A percentile compares a stretch with the other conserved stretches of the same genome.
Evolutionary conservation across 2,797 vertebrate species (phyloP).

Genomic region (Poeciliopsis paucimaculata): DNA sequence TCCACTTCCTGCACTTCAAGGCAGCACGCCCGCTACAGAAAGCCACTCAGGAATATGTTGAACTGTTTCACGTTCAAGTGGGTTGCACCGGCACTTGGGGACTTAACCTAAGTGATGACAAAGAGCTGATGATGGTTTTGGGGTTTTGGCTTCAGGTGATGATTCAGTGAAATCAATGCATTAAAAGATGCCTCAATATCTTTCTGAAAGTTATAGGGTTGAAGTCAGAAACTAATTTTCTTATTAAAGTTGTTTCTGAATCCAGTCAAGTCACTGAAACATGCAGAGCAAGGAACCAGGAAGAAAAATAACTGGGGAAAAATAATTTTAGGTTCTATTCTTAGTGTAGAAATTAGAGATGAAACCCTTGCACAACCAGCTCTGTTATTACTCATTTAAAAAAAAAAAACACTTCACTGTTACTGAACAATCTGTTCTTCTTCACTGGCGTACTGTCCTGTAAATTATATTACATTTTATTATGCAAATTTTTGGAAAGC

Average conservation of each 20-base stretch:
- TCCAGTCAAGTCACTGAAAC: background rate
- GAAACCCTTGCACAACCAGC: background rate
- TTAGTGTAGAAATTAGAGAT: background rate
- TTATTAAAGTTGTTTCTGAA: background rate
- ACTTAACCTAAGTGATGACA: constrained; percentile 29
- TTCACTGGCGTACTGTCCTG: no score
- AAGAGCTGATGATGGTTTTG: constrained; percentile 2
- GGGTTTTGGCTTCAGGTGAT: background rate
- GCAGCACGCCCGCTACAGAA: constrained; percentile 23
- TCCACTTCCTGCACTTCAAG: constrained; percentile 45
- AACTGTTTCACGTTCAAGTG: constrained; percentile 34
- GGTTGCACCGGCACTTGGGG: constrained; percentile 9
- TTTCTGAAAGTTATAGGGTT: background rate
- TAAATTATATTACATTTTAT: no score
- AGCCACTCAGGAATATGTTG: constrained; percentile 36
- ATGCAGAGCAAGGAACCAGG: background rate
- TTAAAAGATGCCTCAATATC: background rate
- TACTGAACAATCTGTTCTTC: no score
- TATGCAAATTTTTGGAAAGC: no score
- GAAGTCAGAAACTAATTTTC: background rate
- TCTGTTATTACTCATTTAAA: no score
- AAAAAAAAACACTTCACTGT: no score
- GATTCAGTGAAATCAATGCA: background rate
- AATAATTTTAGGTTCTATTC: background rate
- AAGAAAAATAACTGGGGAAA: background rate